Base-by-base conservation (phyloP, 2,888 invertebrate genomes). In the Tachina fera region DNA sequence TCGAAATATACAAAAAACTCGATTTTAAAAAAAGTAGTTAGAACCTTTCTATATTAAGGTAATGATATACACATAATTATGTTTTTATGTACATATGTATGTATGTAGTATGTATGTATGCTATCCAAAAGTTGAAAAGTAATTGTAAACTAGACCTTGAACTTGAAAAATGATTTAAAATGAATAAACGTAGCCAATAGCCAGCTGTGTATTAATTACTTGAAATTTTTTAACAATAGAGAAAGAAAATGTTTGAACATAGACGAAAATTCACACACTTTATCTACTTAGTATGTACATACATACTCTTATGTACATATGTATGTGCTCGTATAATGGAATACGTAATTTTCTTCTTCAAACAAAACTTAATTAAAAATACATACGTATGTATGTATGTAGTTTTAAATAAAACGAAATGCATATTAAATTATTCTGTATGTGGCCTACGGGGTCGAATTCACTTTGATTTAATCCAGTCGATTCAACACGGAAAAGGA, bases 401-500 rank as follows among this genome's bases (percentile, higher is more conserved):
- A n/a, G 14, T 22, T 51, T 61, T 13, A 41, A 71, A 61, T 16
- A 67, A 63, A 68, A 49, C 19, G 31, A 6, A 31, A 31, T 31
- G 51, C 51, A 16, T 58, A 19, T 58, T 14, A 41, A 39, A 45
- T 67, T 68, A 41, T 60, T 68, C 78, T 92, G 92, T 92, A 89
- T 89, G 91, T 90, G 91, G 90, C 91, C 90, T 91, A 92, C 92
- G 92, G 92, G 91, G 92, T 92, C 91, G 90, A 91, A 88, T 89
- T 90, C 90, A 91, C 91, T 90, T 78, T 74, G 58, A 22, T 90
- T 87, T 72, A 83, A 88, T 84, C 88, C 87, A 90, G 91, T 87
- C 89, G 90, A 91, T 91, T 91, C 89, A 92, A 92, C 91, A 92
- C 92, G 92, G 92, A 89, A 91, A 92, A 82, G 91, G 88, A 90